These are phyloP conservation scores for Ormia ochracea DNA, from an alignment of 2,888 invertebrate genomes.

Conservation along the genomic window DNA sequence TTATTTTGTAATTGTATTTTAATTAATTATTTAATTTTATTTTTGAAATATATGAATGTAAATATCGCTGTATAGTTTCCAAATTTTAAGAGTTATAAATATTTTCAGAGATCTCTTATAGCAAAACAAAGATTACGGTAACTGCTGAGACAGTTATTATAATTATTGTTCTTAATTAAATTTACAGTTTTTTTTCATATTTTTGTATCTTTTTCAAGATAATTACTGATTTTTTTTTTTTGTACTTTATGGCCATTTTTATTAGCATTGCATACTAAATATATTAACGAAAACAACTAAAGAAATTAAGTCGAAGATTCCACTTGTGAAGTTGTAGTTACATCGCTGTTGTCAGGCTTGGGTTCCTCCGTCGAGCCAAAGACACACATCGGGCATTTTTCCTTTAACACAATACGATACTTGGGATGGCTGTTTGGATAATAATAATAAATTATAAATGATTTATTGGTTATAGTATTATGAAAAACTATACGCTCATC, in stretches of 20 bases:
- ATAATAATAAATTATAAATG: not conserved
- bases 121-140: not conserved
- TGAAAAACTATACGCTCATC: too few relatives aligned
- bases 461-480: too few relatives aligned
- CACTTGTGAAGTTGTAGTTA: conserved; percentile 63
- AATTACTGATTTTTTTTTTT: conserved; percentile 56
- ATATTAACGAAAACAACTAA: not conserved
- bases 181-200: conserved; percentile 27
- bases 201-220: conserved; percentile 56
- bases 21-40: too few relatives aligned
- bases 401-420: conserved; percentile 79
- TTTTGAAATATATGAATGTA: too few relatives aligned
- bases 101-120: too few relatives aligned
- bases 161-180: conserved; percentile 8
- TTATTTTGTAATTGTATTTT: too few relatives aligned
- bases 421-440: conserved; percentile 78
- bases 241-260: conserved; percentile 54
- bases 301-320: conserved; percentile 64
- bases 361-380: conserved; percentile 66
- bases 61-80: too few relatives aligned
- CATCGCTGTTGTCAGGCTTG: conserved; percentile 64
- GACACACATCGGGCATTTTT: conserved; percentile 79
- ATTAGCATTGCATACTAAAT: conserved; percentile 47
- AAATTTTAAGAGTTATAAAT: too few relatives aligned
- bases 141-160: conserved; percentile 5